Percentiles rank a stretch among this genome's conserved stretches.
Evolutionary conservation across 1,140 invertebrate species (phyloP).

Genomic region (Dryas iulia): DNA sequence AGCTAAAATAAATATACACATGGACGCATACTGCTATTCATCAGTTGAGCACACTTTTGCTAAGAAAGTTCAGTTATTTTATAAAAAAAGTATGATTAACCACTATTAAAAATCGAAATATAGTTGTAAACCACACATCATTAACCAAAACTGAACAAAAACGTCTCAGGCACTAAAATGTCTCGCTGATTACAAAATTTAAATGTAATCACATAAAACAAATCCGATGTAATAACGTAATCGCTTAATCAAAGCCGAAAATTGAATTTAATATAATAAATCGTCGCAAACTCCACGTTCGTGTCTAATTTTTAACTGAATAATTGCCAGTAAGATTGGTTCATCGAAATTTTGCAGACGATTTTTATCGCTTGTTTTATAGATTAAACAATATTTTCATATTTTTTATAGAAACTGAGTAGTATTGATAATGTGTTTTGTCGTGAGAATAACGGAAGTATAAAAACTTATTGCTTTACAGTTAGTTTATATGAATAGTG

Average conservation of each 20-base stretch:
- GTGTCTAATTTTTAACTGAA: slow-evolving; percentile 46
- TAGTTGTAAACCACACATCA: too few relatives aligned
- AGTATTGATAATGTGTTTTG: not conserved
- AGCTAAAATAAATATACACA: too few relatives aligned
- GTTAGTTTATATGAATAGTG: not conserved
- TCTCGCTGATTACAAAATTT: not conserved
- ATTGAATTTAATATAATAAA: slow-evolving; percentile 28
- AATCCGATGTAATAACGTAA: slow-evolving; percentile 20
- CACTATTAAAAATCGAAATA: too few relatives aligned
- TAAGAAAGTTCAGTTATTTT: too few relatives aligned
- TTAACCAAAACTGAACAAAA: too few relatives aligned
- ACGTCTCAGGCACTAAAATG: too few relatives aligned
- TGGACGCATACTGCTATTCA: too few relatives aligned
- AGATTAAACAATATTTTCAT: not conserved
- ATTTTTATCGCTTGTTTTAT: slow-evolving; percentile 20
- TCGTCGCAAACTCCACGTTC: slow-evolving; percentile 35
- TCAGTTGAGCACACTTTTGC: too few relatives aligned
- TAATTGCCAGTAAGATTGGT: slow-evolving; percentile 36
- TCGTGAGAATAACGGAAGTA: not conserved
- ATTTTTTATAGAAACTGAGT: not conserved
- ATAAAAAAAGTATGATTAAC: too few relatives aligned
- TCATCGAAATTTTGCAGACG: not conserved
- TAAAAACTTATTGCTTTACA: not conserved
- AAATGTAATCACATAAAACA: slow-evolving; percentile 9
- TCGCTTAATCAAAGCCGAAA: slow-evolving; percentile 25